Base-by-base conservation (phyloP, 1,140 invertebrate species). In the Orchesella cincta region DNA sequence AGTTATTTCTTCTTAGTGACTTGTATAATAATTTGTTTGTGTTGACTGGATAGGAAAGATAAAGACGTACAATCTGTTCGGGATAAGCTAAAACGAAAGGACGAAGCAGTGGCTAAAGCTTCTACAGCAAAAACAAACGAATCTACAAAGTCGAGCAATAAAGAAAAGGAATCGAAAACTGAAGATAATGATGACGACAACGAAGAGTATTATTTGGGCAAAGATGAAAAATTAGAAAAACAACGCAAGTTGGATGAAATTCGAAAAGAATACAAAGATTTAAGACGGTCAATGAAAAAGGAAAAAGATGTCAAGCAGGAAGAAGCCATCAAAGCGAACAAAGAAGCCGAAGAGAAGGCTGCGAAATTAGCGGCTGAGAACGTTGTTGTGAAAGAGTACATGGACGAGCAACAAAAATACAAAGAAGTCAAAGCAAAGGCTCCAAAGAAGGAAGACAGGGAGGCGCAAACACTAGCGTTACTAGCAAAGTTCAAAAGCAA, bases 401-500 rank as follows among this genome's bases (percentile, higher is more conserved):
- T 92, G 46, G 88, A 92, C 77, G 90, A 92, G 81, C 90, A 92
- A 82, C 88, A 93, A 80, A 92, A 92, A 82, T 97, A 95, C 85
- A 92, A 90, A 86, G 87, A 88, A 78, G 86, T 89, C 77, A 88
- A 90, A 83, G 87, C 90, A 78, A 86, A 90, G 80, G 83, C 92
- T 67, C 88, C 90, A 1, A 91, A 91, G 81, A 94, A 93, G 84
- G 39, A 84, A 35, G 83, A 83, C 36, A 81, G 89, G 28, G 88
- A 90, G 82, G 84, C 83, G 5, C 82, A 86, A 57, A 97, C 95
- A 0, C 85, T 96, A 62, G 86, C 90, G 39, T 83, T 97, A 33
- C 85, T 98, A 52, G 89, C 90, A 0, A 94, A 94, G 85, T 98
- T 98, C 83, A 91, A 92, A 84, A 90, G 87, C 1, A 94, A 93